phyloP scores from a whole-genome alignment of 2,888 invertebrate species.

The Drosophila ustulata region DNA sequence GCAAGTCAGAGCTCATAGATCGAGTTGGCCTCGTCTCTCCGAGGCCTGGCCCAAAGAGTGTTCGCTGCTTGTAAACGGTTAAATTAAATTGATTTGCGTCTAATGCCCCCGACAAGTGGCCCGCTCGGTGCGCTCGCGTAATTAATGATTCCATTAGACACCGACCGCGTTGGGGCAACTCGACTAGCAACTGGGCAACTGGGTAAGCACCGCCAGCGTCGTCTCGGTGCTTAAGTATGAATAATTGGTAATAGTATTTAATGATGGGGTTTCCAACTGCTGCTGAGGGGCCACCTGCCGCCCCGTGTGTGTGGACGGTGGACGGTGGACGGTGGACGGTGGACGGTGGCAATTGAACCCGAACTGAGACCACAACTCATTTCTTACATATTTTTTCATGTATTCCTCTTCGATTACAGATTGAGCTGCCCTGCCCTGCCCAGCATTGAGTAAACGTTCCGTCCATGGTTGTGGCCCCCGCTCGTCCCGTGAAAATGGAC shows the following conservation, averaged over 20 bases:
- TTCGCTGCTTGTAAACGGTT: conserved; percentile 77
- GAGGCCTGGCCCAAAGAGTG: conserved; percentile 27
- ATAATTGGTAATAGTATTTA: conserved; percentile 82
- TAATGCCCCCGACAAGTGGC: conserved; percentile 81
- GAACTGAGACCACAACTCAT: conserved; percentile 19
- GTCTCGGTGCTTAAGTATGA: conserved; percentile 80
- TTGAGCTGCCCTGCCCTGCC: conserved; percentile 5
- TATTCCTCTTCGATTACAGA: conserved; percentile 27
- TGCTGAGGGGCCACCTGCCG: conserved; percentile 65
- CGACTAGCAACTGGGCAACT: conserved; percentile 29
- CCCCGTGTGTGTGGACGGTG: conserved; percentile 20
- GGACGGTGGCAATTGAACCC: conserved; percentile 59
- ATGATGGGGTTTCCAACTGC: conserved; percentile 64
- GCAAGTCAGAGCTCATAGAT: conserved; percentile 46
- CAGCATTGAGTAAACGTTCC: conserved; percentile 49
- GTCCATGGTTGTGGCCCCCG: conserved; percentile 65
- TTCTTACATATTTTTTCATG: conserved; percentile 1
- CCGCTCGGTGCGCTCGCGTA: conserved; percentile 67
- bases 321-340: conserved; percentile 41
- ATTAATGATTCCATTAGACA: conserved; percentile 82
- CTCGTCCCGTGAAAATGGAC: conserved; percentile 76
- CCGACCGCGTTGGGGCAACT: conserved; percentile 63
- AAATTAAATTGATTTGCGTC: conserved; percentile 82
- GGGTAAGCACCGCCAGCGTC: conserved; percentile 44
- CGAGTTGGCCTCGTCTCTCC: neutral